phyloP scores from a whole-genome alignment of 2,888 invertebrate species.

The Yponomeuta sedellus region DNA sequence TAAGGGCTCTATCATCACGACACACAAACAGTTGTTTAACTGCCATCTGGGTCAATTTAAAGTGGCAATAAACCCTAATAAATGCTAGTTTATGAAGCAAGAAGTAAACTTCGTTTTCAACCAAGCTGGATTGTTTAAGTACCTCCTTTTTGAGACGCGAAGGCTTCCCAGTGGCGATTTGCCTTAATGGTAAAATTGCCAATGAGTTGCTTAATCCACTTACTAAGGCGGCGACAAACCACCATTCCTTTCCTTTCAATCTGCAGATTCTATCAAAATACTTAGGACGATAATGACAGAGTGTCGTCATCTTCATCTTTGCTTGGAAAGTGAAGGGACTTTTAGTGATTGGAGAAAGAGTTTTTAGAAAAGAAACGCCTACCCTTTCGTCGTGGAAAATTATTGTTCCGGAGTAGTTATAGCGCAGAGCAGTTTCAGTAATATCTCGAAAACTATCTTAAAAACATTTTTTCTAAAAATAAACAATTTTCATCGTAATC shows the following conservation, averaged over 20 bases:
- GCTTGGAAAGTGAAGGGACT: too few species aligned
- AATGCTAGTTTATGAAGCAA: not conserved
- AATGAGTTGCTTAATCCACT: not conserved
- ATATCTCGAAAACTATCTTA: too few species aligned
- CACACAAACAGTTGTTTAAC: not conserved
- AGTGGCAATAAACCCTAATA: constrained; percentile 3
- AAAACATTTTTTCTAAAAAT: too few species aligned
- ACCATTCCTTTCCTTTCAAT: not conserved
- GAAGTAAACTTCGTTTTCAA: not conserved
- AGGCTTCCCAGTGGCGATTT: not conserved
- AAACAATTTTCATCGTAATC: too few species aligned
- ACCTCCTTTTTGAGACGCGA: not conserved
- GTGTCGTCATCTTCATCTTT: too few species aligned
- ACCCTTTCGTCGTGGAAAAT: too few species aligned
- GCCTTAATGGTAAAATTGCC: not conserved
- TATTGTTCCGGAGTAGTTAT: too few species aligned
- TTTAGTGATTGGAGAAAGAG: too few species aligned
- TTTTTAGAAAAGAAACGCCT: too few species aligned
- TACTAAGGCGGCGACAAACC: not conserved
- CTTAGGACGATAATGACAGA: too few species aligned
- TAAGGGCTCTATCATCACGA: not conserved
- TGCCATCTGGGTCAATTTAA: not conserved
- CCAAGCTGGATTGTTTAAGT: not conserved
- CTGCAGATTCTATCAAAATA: not conserved
- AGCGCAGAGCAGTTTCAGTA: too few species aligned